phyloP scores from a whole-genome alignment of 2,888 invertebrate species.

The Neuroscelio doddi region DNA sequence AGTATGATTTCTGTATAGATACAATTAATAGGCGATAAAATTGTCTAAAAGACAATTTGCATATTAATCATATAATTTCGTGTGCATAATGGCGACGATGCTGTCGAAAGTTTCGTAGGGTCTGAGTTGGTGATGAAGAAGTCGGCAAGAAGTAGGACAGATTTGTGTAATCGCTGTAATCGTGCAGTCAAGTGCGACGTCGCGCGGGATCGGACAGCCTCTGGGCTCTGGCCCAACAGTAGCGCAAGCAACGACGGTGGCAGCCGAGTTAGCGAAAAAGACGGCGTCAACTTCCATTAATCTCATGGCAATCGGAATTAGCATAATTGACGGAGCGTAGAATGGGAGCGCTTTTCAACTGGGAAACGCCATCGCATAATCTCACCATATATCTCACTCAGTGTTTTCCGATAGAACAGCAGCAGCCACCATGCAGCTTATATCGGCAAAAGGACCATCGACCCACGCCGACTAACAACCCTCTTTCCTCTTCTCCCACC shows the following conservation, averaged over 20 bases:
- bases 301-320: slow-evolving; percentile 71
- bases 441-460: slow-evolving; percentile 57
- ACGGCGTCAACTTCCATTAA: slow-evolving; percentile 69
- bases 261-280: slow-evolving; percentile 47
- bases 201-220: slow-evolving; percentile 41
- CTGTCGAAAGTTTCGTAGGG: slow-evolving; percentile 33
- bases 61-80: slow-evolving; percentile 38
- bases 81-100: too few relatives aligned
- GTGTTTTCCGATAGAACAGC: slow-evolving; percentile 65
- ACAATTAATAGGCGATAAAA: too few relatives aligned
- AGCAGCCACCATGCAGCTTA: slow-evolving; percentile 46
- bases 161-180: slow-evolving; percentile 45
- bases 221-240: slow-evolving; percentile 24
- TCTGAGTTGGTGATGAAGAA: slow-evolving; percentile 13
- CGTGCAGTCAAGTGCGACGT: slow-evolving; percentile 34
- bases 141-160: slow-evolving; percentile 31
- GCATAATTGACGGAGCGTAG: slow-evolving; percentile 71
- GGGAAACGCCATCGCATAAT: slow-evolving; percentile 69
- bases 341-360: slow-evolving; percentile 68
- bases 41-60: slow-evolving; percentile 37
- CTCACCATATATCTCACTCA: slow-evolving; percentile 69
- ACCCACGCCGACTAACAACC: slow-evolving; percentile 41
- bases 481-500: slow-evolving; percentile 9
- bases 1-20: too few relatives aligned
- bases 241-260: slow-evolving; percentile 45